Percentiles rank a stretch among this genome's conserved stretches.
phyloP scores from a whole-genome alignment of 2,113 vertebrate species.

The Nansenia antarctica region DNA sequence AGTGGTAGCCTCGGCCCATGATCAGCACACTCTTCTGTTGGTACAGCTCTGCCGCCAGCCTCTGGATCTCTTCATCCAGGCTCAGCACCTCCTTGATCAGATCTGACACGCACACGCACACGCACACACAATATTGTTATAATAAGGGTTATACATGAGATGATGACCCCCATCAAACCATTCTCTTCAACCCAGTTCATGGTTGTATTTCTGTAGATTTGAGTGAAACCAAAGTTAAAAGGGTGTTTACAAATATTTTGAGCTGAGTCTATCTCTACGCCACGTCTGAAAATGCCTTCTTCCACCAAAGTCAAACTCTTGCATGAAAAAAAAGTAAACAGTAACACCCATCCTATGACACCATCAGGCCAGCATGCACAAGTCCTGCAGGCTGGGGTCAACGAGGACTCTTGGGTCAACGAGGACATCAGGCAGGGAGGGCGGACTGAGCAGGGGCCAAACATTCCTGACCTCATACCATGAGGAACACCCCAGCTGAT shows the following conservation, averaged over 20 bases:
- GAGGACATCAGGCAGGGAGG: too few relatives aligned
- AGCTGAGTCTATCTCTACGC: background rate
- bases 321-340: background rate
- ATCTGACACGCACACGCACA: conserved; percentile 69
- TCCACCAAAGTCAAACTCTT: background rate
- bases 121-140: conserved; percentile 7
- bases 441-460: background rate
- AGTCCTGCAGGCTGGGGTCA: background rate
- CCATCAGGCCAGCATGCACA: conserved; percentile 3
- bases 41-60: conserved; percentile 90
- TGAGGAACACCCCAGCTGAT: too few relatives aligned
- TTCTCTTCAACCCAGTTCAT: background rate
- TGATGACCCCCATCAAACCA: too few relatives aligned
- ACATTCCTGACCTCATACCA: conserved; percentile 39
- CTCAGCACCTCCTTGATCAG: conserved; percentile 95
- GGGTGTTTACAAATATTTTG: too few relatives aligned
- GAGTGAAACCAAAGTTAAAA: background rate
- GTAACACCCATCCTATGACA: background rate
- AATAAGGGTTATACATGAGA: too few relatives aligned
- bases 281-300: background rate
- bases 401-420: conserved; percentile 17
- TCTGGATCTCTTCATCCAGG: conserved; percentile 97
- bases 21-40: conserved; percentile 97
- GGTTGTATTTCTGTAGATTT: background rate
- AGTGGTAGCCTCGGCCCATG: conserved; percentile 98